Base-by-base conservation (phyloP, 2,113 vertebrate genomes). In the Cervus canadensis region DNA sequence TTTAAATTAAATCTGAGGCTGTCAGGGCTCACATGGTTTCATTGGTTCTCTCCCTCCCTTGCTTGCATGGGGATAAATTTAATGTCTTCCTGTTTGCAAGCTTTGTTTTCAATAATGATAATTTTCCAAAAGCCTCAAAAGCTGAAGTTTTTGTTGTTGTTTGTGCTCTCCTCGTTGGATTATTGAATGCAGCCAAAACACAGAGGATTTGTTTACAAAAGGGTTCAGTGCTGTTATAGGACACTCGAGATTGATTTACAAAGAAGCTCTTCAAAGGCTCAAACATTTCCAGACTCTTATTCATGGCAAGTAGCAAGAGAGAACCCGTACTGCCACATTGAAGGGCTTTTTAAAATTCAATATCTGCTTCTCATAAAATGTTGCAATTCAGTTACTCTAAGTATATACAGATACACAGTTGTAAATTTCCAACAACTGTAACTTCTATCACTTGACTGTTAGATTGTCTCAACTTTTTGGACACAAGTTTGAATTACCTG, bases 311-410 rank as follows among this genome's bases (percentile, higher is more conserved):
- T 12, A 21, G 28, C 56, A 26, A 10, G 62, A 40, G 30, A 28
- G 2, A 71, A 23, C 2, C 1, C 0, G 0, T 0, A 12, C 2
- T 0, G 19, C 82, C 64, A 1, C 15, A 2, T 2, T 5, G 19
- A 30, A 57, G 36, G 16, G 12, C 25, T 23, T 59, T 71, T 28
- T 33, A 48, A 45, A 60, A 25, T 13, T 21, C 28, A 8, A 1
- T 19, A 6, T 52, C 36, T 1, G 19, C 54, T 81, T 30, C 5
- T 17, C 40, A 15, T 14, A 7, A 26, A 48, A 10, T 11, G 7
- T 10, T 11, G 3, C 19, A 7, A 26, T 26, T 60, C 52, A 3
- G 48, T 57, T 3, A 9, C 28, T 54, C 13, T 28, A 4, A 43
- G 10, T 30, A 12, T 7, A 14, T 6, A 5, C 28, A 1, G 13